Conservation (phyloP, 2,888 invertebrate genomes). For the Caenorhabditis afra region DNA sequence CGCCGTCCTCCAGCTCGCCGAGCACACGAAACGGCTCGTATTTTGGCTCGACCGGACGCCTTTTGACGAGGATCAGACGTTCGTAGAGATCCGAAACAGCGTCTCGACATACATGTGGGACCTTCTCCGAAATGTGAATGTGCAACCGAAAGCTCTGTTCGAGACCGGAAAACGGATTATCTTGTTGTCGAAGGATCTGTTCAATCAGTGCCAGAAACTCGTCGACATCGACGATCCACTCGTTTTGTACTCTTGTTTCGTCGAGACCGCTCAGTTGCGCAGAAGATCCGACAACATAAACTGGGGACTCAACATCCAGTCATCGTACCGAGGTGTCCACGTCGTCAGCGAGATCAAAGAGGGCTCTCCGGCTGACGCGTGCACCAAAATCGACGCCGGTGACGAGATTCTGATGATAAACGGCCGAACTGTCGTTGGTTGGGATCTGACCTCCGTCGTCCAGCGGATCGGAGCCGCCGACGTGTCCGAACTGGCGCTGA, state of each 20-base stretch:
- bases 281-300: constrained; percentile 50
- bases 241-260: constrained; percentile 91
- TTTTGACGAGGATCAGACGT: constrained; percentile 84
- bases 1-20: constrained; percentile 88
- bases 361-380: constrained; percentile 92
- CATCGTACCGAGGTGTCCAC: constrained; percentile 87
- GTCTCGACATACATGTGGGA: constrained; percentile 64
- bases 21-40: constrained; percentile 90
- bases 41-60: constrained; percentile 92
- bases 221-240: constrained; percentile 90
- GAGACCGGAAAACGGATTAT: constrained; percentile 59
- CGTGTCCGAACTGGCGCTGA: constrained; percentile 86
- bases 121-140: constrained; percentile 62
- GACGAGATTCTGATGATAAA: constrained; percentile 95
- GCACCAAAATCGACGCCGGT: constrained; percentile 93
- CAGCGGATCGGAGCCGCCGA: constrained; percentile 58
- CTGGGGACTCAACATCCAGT: constrained; percentile 89
- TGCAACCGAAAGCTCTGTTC: constrained; percentile 63
- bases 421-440: constrained; percentile 82
- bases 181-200: constrained; percentile 84
- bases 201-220: constrained; percentile 89
- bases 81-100: constrained; percentile 85
- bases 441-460: constrained; percentile 71
- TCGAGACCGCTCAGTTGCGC: constrained; percentile 89
- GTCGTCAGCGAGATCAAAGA: constrained; percentile 91